Evolutionary conservation across 1,140 invertebrate species (phyloP).

Genomic region (Sitobion miscanthi): DNA sequence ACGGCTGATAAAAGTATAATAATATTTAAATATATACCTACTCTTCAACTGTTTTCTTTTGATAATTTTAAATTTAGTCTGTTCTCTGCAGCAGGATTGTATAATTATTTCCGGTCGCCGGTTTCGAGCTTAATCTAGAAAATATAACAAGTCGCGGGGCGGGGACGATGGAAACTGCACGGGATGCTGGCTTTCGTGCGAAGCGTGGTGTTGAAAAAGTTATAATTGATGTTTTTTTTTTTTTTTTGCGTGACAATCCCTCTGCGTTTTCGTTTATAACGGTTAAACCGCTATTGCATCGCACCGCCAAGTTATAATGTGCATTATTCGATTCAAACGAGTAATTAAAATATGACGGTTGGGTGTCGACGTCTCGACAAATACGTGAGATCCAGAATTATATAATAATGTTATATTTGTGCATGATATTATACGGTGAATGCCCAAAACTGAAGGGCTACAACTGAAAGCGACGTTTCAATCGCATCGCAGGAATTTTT

Average conservation of each 20-base stretch:
- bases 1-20: not conserved
- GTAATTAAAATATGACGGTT: not conserved
- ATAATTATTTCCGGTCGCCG: not conserved
- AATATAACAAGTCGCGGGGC: not conserved
- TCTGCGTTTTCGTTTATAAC: not conserved
- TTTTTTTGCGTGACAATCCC: not conserved
- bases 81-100: not conserved
- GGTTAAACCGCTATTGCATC: not conserved
- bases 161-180: not conserved
- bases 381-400: too few relatives aligned
- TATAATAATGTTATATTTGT: too few relatives aligned
- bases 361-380: too few relatives aligned
- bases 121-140: not conserved
- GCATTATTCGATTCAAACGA: not conserved
- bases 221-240: not conserved
- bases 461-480: too few relatives aligned
- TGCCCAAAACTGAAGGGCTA: too few relatives aligned
- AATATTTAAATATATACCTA: not conserved
- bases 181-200: not conserved
- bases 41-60: not conserved
- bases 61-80: not conserved
- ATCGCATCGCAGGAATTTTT: too few relatives aligned
- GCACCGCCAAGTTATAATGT: not conserved
- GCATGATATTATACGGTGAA: too few relatives aligned
- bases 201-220: conserved; percentile 15